These are phyloP conservation scores for Antedon mediterranea DNA, from an alignment of 53 echinoderm and acorn worm species.

Conservation along the genomic window DNA sequence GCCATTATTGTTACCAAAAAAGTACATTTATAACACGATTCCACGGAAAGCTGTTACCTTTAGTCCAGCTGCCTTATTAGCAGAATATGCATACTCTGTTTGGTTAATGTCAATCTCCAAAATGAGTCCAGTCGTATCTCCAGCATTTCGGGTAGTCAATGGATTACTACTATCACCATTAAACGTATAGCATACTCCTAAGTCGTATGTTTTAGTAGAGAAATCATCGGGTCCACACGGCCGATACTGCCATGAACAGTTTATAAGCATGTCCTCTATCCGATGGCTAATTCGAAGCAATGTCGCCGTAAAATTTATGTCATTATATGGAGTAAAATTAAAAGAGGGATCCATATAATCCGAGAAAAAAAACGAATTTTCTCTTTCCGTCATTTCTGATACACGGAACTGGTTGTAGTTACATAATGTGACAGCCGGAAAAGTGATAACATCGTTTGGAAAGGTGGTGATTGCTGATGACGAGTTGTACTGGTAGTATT, in stretches of 20 bases:
- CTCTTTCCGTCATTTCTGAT: background rate
- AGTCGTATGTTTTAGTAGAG: constrained; percentile 16
- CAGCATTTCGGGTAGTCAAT: background rate
- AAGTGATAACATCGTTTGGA: constrained; percentile 21
- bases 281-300: constrained; percentile 14
- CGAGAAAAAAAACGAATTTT: background rate
- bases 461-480: constrained; percentile 24
- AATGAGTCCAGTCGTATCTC: constrained; percentile 8
- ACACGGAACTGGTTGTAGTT: constrained; percentile 50
- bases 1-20: too few relatives aligned
- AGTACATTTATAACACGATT: background rate
- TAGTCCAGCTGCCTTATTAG: constrained; percentile 28
- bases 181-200: constrained; percentile 48
- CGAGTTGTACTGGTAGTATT: constrained; percentile 20
- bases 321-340: background rate
- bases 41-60: background rate
- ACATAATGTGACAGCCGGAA: constrained; percentile 56
- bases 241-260: constrained; percentile 14
- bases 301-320: background rate
- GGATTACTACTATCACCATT: constrained; percentile 9
- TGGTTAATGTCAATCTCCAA: constrained; percentile 29
- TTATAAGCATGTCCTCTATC: constrained; percentile 24
- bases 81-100: constrained; percentile 19
- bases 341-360: background rate
- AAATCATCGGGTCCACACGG: constrained; percentile 25